Evolutionary conservation across 2,113 vertebrate genomes (phyloP), one percentile per base, ranked within the genome.

Genomic region (Turdus rufiventris): DNA sequence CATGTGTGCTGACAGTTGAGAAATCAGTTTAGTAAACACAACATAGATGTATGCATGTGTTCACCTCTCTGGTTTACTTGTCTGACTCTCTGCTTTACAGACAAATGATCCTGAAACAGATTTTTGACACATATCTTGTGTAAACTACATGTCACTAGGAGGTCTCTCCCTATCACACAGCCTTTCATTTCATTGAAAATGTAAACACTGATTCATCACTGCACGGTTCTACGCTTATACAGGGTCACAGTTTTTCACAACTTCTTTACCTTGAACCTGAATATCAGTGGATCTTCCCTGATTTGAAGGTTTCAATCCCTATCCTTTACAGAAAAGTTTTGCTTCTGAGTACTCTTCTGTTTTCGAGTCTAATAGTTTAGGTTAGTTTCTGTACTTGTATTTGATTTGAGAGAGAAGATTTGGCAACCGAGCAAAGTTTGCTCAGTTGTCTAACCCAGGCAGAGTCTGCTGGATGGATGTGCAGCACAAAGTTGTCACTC

Each of bases 361-460:
- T 94, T 87, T 76, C 73, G 84, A 85, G 54, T 60, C 21, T 62
- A 84, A 76, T 62, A 94, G 77, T 61, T 96, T 42, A 88, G 62
- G 14, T 78, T 38, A 51, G 70, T 47, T 93, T 66, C 71, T 73
- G 42, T 33, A 40, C 28, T 72, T 67, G 26, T 15, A 67, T 75
- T 71, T 74, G 26, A 75, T 82, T 89, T 63, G n/a, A 93, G 40
- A 87, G 25, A 62, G 25, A 68, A 60, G 43, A 90, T 60, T 3
- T 81, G 53, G 48, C 26, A 82, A 48, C 4, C 15, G 20, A 60
- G 11, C 34, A 29, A 33, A 57, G 56, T 79, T 88, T 89, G 17
- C 36, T 76, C n/a, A 63, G 45, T 33, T 85, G 71, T 51, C 76
- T 70, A 20, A 72, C 38, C 33, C 11, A 7, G 61, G 62, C 34